Evolutionary conservation across 2,113 vertebrate genomes (phyloP).

Genomic region (Excalfactoria chinensis): DNA sequence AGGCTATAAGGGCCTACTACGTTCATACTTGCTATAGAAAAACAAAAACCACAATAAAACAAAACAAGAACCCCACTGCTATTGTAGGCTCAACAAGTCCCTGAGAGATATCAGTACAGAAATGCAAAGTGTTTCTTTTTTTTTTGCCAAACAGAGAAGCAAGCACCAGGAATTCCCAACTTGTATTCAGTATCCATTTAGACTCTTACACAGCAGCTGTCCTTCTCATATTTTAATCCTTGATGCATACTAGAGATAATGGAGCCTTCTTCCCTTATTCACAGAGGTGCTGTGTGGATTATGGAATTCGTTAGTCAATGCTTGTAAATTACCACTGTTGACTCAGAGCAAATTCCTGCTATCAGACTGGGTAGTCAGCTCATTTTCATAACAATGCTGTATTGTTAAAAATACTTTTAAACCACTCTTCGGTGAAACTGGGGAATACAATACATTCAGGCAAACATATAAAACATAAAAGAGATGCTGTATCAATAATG

Average conservation of each 20-base stretch:
- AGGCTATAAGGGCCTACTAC: not conserved
- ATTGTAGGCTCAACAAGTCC: not conserved
- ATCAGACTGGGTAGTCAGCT: constrained; percentile 66
- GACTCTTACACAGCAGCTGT: constrained; percentile 23
- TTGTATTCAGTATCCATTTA: not conserved
- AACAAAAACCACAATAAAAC: not conserved
- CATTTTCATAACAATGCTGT: constrained; percentile 67
- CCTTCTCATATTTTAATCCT: constrained; percentile 32
- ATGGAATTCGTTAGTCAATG: constrained; percentile 65
- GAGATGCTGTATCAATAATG: constrained; percentile 25
- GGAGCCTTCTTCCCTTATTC: constrained; percentile 53
- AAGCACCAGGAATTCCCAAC: constrained; percentile 45
- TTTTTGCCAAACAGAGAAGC: not conserved
- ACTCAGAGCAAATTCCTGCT: constrained; percentile 70
- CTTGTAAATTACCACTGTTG: constrained; percentile 63
- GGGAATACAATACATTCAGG: constrained; percentile 17
- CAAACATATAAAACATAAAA: constrained; percentile 34
- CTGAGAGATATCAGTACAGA: not conserved
- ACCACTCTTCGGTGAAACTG: not conserved
- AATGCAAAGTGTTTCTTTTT: not conserved
- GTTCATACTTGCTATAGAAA: not conserved
- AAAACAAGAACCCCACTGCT: not conserved
- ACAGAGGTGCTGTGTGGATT: constrained; percentile 51
- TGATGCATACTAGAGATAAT: constrained; percentile 32
- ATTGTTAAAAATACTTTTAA: constrained; percentile 61